Conservation (phyloP, 2,113 vertebrate genomes). For the Hiodon alosoides region DNA sequence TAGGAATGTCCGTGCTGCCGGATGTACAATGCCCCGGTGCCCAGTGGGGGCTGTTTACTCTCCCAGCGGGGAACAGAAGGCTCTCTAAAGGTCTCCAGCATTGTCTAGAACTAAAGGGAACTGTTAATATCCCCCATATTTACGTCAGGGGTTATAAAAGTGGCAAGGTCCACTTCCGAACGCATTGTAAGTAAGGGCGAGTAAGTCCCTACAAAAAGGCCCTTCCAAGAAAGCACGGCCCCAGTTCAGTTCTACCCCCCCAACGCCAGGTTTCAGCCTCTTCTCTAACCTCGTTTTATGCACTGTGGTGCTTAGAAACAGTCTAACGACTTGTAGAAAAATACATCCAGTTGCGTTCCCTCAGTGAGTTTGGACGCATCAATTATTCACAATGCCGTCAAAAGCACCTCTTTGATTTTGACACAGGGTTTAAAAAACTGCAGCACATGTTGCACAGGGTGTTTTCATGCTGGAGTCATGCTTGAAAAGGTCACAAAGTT, state of each 20-base stretch:
- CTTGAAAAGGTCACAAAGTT: no score
- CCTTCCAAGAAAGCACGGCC: background rate
- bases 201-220: background rate
- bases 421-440: constrained; percentile 28
- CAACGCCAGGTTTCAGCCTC: background rate
- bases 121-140: no score
- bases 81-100: no score
- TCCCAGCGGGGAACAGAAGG: no score
- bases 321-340: background rate
- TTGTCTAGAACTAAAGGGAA: no score
- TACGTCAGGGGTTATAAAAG: no score
- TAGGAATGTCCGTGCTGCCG: no score
- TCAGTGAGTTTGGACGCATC: constrained; percentile 55
- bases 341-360: constrained; percentile 30
- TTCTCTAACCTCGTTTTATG: constrained; percentile 27
- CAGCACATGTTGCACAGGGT: constrained; percentile 22
- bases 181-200: no score
- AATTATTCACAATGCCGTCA: constrained; percentile 62
- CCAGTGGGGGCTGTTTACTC: no score
- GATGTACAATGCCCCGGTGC: no score
- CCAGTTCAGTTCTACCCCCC: background rate
- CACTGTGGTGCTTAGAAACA: background rate
- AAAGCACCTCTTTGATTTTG: constrained; percentile 36
- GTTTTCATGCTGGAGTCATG: constrained; percentile 21
- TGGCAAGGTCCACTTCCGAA: no score